phyloP scores from a whole-genome alignment of 2,113 vertebrate genomes.

The Salminus brasiliensis region DNA sequence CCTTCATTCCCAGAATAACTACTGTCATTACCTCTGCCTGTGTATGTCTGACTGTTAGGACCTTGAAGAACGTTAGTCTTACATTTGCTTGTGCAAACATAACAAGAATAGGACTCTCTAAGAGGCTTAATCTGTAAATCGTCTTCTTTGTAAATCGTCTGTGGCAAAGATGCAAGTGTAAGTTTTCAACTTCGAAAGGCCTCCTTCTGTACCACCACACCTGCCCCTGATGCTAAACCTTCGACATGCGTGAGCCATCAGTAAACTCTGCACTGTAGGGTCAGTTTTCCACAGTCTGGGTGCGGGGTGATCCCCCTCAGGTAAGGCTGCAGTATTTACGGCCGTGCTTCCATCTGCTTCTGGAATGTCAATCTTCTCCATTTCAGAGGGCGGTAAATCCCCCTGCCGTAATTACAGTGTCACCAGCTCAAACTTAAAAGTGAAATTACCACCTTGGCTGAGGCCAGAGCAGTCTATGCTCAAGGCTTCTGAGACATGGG shows the following conservation, averaged over 20 bases:
- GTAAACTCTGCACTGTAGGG: conserved; percentile 11
- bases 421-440: conserved; percentile 65
- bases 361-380: conserved; percentile 76
- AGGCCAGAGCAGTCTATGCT: neutral
- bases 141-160: too few relatives aligned
- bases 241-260: conserved; percentile 42
- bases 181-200: too few relatives aligned
- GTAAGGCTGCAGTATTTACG: conserved; percentile 67
- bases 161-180: too few relatives aligned
- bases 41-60: conserved; percentile 37
- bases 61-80: conserved; percentile 48
- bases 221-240: conserved; percentile 57
- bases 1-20: neutral
- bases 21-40: conserved; percentile 30
- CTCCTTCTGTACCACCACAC: conserved; percentile 61
- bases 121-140: conserved; percentile 70
- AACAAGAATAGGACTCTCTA: conserved; percentile 65
- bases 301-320: conserved; percentile 55
- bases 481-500: conserved; percentile 14
- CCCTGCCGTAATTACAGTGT: conserved; percentile 75
- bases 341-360: conserved; percentile 73
- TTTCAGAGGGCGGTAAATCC: conserved; percentile 69
- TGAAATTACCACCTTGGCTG: conserved; percentile 69
- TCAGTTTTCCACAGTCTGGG: conserved; percentile 36
- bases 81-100: conserved; percentile 57